These are phyloP conservation scores for Leptinotarsa lineolata DNA, from an alignment of 1,140 invertebrate genomes.

Conservation along the genomic window DNA sequence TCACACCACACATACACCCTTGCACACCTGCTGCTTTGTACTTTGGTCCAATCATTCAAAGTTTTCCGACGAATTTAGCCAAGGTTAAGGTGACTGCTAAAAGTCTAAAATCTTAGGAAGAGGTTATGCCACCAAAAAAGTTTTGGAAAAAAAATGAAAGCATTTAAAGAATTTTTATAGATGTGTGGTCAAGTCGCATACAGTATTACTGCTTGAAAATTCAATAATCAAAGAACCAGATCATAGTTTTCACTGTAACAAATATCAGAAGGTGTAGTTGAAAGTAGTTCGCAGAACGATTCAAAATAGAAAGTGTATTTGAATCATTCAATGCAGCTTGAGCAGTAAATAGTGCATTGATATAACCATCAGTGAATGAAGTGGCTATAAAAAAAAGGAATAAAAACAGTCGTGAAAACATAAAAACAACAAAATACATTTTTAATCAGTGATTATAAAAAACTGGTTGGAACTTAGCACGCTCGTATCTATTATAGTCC, in stretches of 20 bases:
- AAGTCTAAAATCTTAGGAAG: no score
- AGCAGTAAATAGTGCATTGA: conserved; percentile 3
- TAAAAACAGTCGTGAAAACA: conserved; percentile 11
- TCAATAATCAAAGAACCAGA: conserved; percentile 17
- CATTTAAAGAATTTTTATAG: no score
- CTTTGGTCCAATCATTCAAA: no score
- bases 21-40: no score
- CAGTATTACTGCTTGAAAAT: background rate
- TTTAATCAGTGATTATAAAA: conserved; percentile 19
- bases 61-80: no score
- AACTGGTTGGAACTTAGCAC: conserved; percentile 14
- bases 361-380: conserved; percentile 7
- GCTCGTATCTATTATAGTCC: conserved; percentile 13
- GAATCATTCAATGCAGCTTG: conserved; percentile 1
- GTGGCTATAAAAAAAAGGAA: conserved; percentile 10
- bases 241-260: conserved; percentile 17
- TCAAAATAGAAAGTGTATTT: conserved; percentile 9
- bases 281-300: background rate
- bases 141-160: no score
- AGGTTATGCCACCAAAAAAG: no score
- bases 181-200: no score
- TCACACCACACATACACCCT: no score
- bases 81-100: no score
- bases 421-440: background rate
- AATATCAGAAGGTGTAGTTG: conserved; percentile 13